A percentile compares a stretch with the other conserved stretches of the same genome.
Conservation (phyloP, 2,113 vertebrate species). For the Illadopsis cleaveri region DNA sequence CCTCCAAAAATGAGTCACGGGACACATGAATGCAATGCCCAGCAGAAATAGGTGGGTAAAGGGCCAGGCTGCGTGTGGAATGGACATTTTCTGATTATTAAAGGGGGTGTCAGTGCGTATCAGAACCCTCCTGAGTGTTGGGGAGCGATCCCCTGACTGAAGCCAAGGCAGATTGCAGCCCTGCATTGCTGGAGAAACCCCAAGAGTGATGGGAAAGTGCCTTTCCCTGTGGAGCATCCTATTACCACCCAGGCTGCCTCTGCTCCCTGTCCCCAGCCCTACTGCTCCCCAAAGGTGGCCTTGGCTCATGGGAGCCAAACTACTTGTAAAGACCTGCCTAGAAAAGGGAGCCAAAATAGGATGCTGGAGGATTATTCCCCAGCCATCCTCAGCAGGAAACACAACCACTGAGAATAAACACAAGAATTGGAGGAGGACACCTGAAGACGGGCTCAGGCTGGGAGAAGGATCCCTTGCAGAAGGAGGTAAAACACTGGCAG, state of each 20-base stretch:
- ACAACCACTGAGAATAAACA: background rate
- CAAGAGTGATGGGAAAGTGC: background rate
- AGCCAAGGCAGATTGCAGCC: background rate
- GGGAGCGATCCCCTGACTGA: accelerated
- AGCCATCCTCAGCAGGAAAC: background rate
- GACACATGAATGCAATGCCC: too few species aligned
- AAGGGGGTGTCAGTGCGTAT: accelerated
- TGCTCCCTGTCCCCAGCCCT: background rate
- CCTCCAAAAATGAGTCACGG: background rate
- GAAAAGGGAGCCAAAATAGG: background rate
- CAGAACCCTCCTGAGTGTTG: background rate
- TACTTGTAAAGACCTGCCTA: background rate
- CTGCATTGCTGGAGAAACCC: background rate
- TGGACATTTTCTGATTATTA: accelerated
- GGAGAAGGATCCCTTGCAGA: background rate
- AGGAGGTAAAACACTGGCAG: background rate
- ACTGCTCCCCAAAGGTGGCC: background rate
- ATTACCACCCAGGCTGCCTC: background rate
- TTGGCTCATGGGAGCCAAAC: background rate
- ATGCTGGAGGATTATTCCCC: background rate
- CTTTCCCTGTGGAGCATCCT: background rate
- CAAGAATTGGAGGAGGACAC: background rate
- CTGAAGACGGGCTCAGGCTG: background rate
- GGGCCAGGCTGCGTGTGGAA: accelerated
- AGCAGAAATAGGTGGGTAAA: background rate